Evolutionary conservation across 2,888 invertebrate species (phyloP).

Genomic region (Endotricha flammealis): DNA sequence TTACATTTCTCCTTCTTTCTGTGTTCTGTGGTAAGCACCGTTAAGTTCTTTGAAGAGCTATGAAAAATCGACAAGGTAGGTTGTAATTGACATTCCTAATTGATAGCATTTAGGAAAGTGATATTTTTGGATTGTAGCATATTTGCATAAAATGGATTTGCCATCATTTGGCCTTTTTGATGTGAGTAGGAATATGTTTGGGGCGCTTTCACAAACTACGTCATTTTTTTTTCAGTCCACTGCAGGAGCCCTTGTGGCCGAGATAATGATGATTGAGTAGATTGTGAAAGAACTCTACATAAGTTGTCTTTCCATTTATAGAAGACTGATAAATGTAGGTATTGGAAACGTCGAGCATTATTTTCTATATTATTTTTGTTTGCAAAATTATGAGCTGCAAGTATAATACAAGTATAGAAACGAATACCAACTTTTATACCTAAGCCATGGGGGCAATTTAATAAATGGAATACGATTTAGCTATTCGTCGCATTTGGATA

Average conservation of each 20-base stretch:
- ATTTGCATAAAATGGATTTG: slow-evolving; percentile 23
- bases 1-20: too few species aligned
- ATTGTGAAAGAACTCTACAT: slow-evolving; percentile 3
- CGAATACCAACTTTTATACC: too few species aligned
- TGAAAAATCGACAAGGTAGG: slow-evolving; percentile 10
- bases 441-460: too few species aligned
- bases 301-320: slow-evolving; percentile 33
- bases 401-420: too few species aligned
- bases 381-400: too few species aligned
- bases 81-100: slow-evolving; percentile 34
- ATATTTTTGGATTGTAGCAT: slow-evolving; percentile 33
- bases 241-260: too few species aligned
- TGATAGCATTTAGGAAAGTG: slow-evolving; percentile 17
- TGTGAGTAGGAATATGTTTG: slow-evolving; percentile 7
- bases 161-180: slow-evolving; percentile 32
- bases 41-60: neutral
- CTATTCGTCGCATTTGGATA: too few species aligned
- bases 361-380: neutral
- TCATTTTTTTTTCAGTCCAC: too few species aligned
- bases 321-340: slow-evolving; percentile 43
- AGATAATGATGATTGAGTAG: too few species aligned
- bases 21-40: too few species aligned
- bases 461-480: too few species aligned
- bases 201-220: slow-evolving; percentile 2
- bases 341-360: slow-evolving; percentile 8